Base-by-base conservation (phyloP, 2,888 invertebrate species). In the Ornithoptera alexandrae region DNA sequence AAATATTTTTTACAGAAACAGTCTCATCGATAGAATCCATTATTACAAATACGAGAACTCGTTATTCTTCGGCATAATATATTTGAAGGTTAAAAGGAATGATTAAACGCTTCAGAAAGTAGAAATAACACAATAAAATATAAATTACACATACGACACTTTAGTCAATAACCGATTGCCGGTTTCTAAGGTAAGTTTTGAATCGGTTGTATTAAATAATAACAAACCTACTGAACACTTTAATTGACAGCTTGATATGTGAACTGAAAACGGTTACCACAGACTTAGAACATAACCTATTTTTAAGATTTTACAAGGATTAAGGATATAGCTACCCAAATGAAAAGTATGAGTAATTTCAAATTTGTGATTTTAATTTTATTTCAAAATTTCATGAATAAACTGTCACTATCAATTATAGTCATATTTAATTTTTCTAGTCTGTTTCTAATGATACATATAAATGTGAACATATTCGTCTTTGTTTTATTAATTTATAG, bases 1-100 rank as follows among this genome's bases (percentile, higher is more conserved):
- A 74, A 72, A 81, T 75, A 76, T 85, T 86, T 73, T 76, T 84
- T 72, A 76, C 78, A 74, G 85, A 79, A 71, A 81, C 71, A 72
- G 83, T 80, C 76, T 86, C 85, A 78, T 87, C 84, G 69, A 78
- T 77, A 74, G 87, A 81, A 85, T 92, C 92, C 92, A 92, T 92
- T 80, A 79, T 82, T 82, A 84, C 78, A 84, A 77, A 78, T 77
- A 81, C 79, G 78, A 79, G 79, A 81, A 77, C 76, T 79, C 78
- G 78, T 79, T 82, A 78, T 76, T 77, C 78, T 83, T 88, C 88
- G 89, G 89, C 91, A 88, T 90, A 88, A 85, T 87, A 84, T 79
- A 80, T 79, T 87, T 86, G 86, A 84, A 89, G 89, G 89, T 88
- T 86, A 85, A 67, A 75, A 64, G 75, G 71, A 68, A 70, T 66